Conservation (phyloP, 2,888 invertebrate species). For the Disparrhopalites patrizii region DNA sequence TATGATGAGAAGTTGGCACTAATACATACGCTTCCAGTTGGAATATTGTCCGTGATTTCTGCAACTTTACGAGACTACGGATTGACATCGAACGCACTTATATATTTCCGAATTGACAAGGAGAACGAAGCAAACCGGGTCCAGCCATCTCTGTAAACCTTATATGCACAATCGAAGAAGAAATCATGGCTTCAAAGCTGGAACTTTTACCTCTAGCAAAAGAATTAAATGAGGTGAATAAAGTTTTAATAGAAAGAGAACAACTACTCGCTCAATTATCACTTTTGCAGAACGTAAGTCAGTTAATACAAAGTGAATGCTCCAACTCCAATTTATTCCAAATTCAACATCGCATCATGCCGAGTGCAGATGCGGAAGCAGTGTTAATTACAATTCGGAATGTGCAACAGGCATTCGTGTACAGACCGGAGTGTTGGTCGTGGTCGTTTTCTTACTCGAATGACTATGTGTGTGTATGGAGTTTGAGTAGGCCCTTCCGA, state of each 20-base stretch:
- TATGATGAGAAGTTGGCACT: constrained; percentile 1
- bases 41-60: background rate
- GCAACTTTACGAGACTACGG: constrained; percentile 21
- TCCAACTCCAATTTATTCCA: background rate
- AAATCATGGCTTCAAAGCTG: background rate
- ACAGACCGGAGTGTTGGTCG: constrained; percentile 3
- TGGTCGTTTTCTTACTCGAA: background rate
- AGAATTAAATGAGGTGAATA: constrained; percentile 11
- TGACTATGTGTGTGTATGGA: background rate
- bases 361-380: background rate
- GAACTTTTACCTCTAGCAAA: background rate
- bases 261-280: background rate
- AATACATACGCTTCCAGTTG: constrained; percentile 16
- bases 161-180: too few relatives aligned
- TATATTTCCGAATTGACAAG: constrained; percentile 17
- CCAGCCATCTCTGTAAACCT: background rate
- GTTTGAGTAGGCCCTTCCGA: background rate
- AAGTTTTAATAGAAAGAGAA: background rate
- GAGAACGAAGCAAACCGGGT: constrained; percentile 1
- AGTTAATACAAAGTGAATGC: background rate
- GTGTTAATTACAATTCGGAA: background rate
- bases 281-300: background rate
- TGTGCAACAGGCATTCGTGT: background rate
- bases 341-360: background rate
- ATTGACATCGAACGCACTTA: constrained; percentile 23